A percentile compares a stretch with the other conserved stretches of the same genome.
Conservation (phyloP, 1,140 invertebrate species). For the Belonocnema kinseyi region DNA sequence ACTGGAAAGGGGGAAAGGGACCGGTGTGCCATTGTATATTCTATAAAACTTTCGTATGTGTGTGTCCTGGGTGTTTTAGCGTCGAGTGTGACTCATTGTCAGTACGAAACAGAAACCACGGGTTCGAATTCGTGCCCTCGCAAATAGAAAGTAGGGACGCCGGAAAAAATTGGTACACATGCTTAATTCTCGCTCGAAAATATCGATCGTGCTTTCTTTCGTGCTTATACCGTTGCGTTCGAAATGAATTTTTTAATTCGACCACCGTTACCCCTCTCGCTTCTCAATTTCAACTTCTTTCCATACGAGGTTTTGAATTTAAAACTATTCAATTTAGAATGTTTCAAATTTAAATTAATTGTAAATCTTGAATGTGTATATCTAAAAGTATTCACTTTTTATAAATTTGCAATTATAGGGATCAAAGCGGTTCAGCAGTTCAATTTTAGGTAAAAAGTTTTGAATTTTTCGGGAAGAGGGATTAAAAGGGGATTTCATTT, state of each 20-base stretch:
- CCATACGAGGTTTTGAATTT: too few species aligned
- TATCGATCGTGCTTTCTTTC: slow-evolving; percentile 65
- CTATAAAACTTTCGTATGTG: slow-evolving; percentile 33
- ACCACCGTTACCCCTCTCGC: not conserved
- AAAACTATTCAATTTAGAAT: too few species aligned
- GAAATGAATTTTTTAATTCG: not conserved
- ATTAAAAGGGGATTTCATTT: too few species aligned
- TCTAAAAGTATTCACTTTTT: too few species aligned
- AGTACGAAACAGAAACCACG: slow-evolving; percentile 49
- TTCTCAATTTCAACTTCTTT: too few species aligned
- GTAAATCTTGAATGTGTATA: too few species aligned
- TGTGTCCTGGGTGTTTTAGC: slow-evolving; percentile 35
- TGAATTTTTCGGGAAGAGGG: too few species aligned
- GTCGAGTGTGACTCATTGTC: slow-evolving; percentile 52
- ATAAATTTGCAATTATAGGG: too few species aligned
- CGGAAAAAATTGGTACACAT: slow-evolving; percentile 36
- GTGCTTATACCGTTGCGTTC: slow-evolving; percentile 42
- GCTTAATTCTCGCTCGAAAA: slow-evolving; percentile 58
- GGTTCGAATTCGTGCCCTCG: slow-evolving; percentile 47
- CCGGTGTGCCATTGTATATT: slow-evolving; percentile 34
- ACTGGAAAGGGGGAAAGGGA: slow-evolving; percentile 16
- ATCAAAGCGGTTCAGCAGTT: too few species aligned
- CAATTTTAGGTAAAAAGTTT: too few species aligned
- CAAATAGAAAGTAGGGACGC: slow-evolving; percentile 35
- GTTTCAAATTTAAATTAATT: too few species aligned